Percentiles rank a stretch among this genome's conserved stretches.
Evolutionary conservation across 1,140 invertebrate genomes (phyloP).

Genomic region (Rhyzopertha dominica): DNA sequence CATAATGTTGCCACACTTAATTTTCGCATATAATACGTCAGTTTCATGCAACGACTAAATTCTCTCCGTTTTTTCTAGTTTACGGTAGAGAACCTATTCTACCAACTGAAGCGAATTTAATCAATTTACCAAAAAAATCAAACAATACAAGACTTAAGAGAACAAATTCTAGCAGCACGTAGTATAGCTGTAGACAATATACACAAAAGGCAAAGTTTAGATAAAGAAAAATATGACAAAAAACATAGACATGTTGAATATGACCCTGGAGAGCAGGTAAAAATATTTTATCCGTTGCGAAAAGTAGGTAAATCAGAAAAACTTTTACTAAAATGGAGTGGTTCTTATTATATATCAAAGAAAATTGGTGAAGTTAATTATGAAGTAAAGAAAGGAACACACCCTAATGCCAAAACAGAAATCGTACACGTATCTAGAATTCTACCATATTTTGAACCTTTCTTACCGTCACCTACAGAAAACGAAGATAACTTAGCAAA

Average conservation of each 20-base stretch:
- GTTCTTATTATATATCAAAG: no score
- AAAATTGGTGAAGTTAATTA: no score
- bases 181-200: conserved; percentile 19
- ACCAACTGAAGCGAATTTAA: conserved; percentile 19
- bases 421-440: no score
- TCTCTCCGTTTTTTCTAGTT: conserved; percentile 17
- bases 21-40: conserved; percentile 25
- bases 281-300: no score
- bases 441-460: no score
- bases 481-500: no score
- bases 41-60: conserved; percentile 21
- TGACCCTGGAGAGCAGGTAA: no score
- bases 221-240: conserved; percentile 19
- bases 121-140: not conserved
- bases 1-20: conserved; percentile 17
- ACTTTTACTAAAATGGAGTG: no score
- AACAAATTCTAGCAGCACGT: conserved; percentile 11
- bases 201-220: conserved; percentile 6
- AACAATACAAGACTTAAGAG: conserved; percentile 10
- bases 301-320: no score
- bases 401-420: no score
- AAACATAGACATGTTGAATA: conserved; percentile 19
- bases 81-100: conserved; percentile 22
- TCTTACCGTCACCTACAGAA: no score
- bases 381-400: no score